Evolutionary conservation across 2,888 invertebrate genomes (phyloP).

Genomic region (Didymodactylos carnosus): DNA sequence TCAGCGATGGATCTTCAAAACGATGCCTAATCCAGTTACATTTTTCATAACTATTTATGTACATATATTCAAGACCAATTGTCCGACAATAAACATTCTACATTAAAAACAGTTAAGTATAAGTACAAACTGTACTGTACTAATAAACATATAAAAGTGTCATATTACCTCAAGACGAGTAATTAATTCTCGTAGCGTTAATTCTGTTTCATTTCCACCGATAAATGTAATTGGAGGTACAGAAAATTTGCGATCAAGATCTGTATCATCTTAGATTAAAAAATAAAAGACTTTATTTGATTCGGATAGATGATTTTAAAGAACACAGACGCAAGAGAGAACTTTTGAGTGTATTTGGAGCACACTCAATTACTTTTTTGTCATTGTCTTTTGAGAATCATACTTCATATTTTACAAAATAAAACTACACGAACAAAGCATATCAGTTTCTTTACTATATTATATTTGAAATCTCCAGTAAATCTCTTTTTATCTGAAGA

Average conservation of each 20-base stretch:
- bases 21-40: conserved; percentile 94
- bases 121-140: background rate
- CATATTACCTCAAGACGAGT: conserved; percentile 47
- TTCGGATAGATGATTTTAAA: too few relatives aligned
- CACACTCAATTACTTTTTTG: too few relatives aligned
- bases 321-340: too few relatives aligned
- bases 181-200: conserved; percentile 78
- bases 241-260: conserved; percentile 87
- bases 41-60: conserved; percentile 91
- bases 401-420: too few relatives aligned
- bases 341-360: too few relatives aligned
- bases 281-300: too few relatives aligned
- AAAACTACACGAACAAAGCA: too few relatives aligned
- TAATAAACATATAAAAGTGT: too few relatives aligned
- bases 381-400: too few relatives aligned
- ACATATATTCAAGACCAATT: conserved; percentile 98
- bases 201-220: conserved; percentile 48
- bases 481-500: too few relatives aligned
- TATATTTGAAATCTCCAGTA: too few relatives aligned
- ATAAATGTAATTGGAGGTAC: conserved; percentile 92
- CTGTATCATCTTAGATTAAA: conserved; percentile 49
- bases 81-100: conserved; percentile 73
- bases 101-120: background rate
- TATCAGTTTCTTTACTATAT: too few relatives aligned
- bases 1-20: conserved; percentile 65